Base-by-base conservation (phyloP, 2,797 vertebrate species). In the Helicolenus hilgendorfi region DNA sequence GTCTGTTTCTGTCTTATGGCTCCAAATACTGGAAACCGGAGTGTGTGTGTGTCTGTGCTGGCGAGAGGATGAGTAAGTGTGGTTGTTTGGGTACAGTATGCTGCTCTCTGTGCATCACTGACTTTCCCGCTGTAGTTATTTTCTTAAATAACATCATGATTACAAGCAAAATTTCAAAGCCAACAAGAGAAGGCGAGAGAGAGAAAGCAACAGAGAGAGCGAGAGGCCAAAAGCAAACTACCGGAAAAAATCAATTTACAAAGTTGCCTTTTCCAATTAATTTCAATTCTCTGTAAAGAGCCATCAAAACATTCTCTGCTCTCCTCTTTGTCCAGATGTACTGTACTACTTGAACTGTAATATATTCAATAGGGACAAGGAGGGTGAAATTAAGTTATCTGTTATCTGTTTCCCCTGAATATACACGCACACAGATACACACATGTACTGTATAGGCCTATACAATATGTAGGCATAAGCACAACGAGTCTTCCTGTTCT, bases 261-360 rank as follows among this genome's bases (percentile, higher is more conserved):
- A 83, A 82, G 70, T 62, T 81, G 69, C 11, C 62, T 72, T 86
- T 86, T 94, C 60, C 64, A 86, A 76, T 91, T 84, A 71, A 75
- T 77, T 86, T 69, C 38, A 86, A 24, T 70, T 67, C 60, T 64
- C 22, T 1, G 62, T 29, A 26, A 79, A 72, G 18, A 8, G 14
- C 27, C 60, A 77, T 83, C 60, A 64, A 76, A 87, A 71, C 8
- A 38, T 11, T 7, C 33, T 15, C 11, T 38, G 14, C 24, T 69
- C 11, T 71, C 1, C 5, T 75, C 60, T 71, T 63, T 78, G 45
- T 73, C 13, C 26, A 35, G 15, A 71, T 83, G 53, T 41, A n/a
- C 26, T 29, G 11, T 87, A 77, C 82, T 85, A 86, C 80, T 76
- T 65, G 18, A 72, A 78, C 55, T 58, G 20, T 36, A 31, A 41